These are phyloP conservation scores for Stercorarius parasiticus DNA, from an alignment of 2,113 vertebrate genomes.

Conservation along the genomic window DNA sequence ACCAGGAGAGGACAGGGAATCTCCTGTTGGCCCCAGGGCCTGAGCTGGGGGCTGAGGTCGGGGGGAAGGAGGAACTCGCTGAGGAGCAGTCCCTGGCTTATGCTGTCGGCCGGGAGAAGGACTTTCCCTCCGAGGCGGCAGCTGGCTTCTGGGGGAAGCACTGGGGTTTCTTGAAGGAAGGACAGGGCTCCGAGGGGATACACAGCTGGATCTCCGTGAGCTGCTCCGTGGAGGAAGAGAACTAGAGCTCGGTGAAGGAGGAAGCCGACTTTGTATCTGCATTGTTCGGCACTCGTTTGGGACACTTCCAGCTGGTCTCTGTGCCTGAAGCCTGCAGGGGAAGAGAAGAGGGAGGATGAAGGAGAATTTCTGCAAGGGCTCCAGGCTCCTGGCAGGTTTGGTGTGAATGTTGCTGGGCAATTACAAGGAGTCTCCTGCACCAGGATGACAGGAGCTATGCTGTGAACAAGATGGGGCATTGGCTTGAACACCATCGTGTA, in stretches of 20 bases:
- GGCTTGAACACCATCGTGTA: neutral
- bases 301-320: constrained; percentile 64
- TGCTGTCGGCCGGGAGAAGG: constrained; percentile 85
- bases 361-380: neutral
- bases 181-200: constrained; percentile 63
- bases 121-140: constrained; percentile 82
- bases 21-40: constrained; percentile 70
- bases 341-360: neutral
- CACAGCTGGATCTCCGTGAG: constrained; percentile 72
- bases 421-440: neutral
- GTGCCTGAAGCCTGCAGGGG: constrained; percentile 74
- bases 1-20: constrained; percentile 71
- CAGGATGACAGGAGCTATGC: neutral
- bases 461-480: neutral
- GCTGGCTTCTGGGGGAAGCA: constrained; percentile 80
- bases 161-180: constrained; percentile 81
- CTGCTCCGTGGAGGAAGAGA: constrained; percentile 68
- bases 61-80: constrained; percentile 71
- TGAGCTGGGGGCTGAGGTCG: constrained; percentile 75
- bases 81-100: constrained; percentile 60
- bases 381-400: neutral
- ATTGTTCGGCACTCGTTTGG: constrained; percentile 58
- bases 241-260: constrained; percentile 45
- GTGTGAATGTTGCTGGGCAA: neutral
- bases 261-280: constrained; percentile 48